Conservation (phyloP, 2,113 vertebrate species). For the Chrysochloris asiatica region DNA sequence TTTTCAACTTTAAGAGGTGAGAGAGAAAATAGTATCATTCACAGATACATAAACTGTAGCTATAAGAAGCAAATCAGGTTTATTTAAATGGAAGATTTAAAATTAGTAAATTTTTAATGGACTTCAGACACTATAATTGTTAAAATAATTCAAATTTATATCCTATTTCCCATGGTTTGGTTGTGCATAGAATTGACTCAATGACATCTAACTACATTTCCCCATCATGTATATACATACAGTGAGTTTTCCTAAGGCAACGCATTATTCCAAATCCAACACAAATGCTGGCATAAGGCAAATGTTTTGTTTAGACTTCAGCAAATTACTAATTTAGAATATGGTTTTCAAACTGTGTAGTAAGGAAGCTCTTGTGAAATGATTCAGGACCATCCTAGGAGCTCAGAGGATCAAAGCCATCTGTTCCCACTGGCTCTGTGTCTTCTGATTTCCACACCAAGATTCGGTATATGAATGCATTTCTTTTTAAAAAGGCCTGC, state of each 20-base stretch:
- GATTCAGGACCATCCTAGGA: neutral
- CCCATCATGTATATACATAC: neutral
- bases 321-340: neutral
- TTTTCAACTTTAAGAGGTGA: neutral
- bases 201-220: no score
- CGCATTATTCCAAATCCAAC: neutral
- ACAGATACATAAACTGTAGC: neutral
- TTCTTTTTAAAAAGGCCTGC: neutral
- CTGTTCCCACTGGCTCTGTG: neutral
- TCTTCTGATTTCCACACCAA: neutral
- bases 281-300: constrained; percentile 39
- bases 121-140: neutral
- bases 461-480: neutral
- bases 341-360: neutral
- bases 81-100: constrained; percentile 23
- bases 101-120: constrained; percentile 18
- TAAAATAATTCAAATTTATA: constrained; percentile 23
- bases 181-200: no score
- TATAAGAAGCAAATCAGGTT: constrained; percentile 4
- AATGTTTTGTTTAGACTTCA: neutral
- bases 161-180: neutral
- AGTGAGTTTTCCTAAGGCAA: neutral
- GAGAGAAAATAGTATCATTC: neutral
- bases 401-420: neutral
- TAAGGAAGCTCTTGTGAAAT: neutral